Base-by-base conservation (phyloP, 2,888 invertebrate genomes). In the Lampropteryx suffumata region DNA sequence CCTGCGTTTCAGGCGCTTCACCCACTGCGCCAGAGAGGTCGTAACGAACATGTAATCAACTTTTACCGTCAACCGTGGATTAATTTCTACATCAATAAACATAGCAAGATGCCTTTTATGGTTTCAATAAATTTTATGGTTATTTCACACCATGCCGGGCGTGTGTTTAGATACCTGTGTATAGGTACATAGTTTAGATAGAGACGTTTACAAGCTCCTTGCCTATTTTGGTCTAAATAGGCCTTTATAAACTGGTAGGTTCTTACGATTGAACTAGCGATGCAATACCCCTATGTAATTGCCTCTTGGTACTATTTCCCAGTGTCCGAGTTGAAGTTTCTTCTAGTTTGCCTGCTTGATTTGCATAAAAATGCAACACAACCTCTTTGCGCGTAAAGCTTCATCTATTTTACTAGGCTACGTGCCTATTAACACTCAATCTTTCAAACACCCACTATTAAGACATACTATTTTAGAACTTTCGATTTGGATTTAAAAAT, bases 361-460 rank as follows among this genome's bases (percentile, higher is more conserved):
- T 72, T 62, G 62, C 68, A 73, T 72, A 73, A 69, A 73, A 73
- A 71, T 67, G 71, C 64, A 50, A 66, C 65, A 55, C 50, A 61
- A 61, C 53, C 55, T 61, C 62, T 65, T 62, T 55, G 50, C 58
- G 53, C 53, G 54, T 17, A 17, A 17, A 17, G 58, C 58, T 61
- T 45, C 54, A 61, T 65, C 61, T 63, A 63, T 24, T 59, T 55
- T 40, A 60, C 48, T 42, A 24, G 27, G 30, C 57, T 47, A 50
- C 44, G 55, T 57, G 54, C 66, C 68, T 75, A 72, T 75, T 75
- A 73, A 67, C 69, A 70, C 65, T 73, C 64, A 60, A 67, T 71
- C 67, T 68, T 60, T 42, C 26, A 44, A 24, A 14, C 58, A 57
- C 58, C 71, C 57, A 69, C 69, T 51, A 46, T 17, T 3, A 13